Evolutionary conservation across 1,140 invertebrate species (phyloP), one percentile per base, ranked within the genome.

Genomic region (Mylabris phalerata): DNA sequence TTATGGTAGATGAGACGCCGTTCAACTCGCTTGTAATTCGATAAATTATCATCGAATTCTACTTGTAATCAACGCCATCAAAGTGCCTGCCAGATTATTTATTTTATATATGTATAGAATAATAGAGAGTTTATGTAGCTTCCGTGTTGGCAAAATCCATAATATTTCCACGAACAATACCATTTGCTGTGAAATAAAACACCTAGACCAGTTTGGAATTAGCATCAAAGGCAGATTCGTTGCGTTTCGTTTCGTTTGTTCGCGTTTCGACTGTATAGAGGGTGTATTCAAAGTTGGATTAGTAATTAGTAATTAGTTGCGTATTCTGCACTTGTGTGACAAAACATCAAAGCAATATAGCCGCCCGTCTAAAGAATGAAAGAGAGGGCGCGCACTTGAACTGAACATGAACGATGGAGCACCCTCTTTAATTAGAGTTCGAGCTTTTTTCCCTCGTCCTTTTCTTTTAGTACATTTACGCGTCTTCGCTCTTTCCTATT

Each of bases 271-370:
- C 4, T 32, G 7, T 7, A 32, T 32, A 19, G 19, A 19, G 19
- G 2, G 38, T 49, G 46, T 48, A 48, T 47, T 60, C 58, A 60
- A 54, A 48, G 51, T 48, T 55, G 51, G 58, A 60, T 60, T 60
- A 60, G 58, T 60, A 60, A 60, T 60, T 60, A 60, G 45, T 60
- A 60, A 60, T 60, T 60, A 60, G 58, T 32, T 60, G 58, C 58
- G 58, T 60, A 48, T 50, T 60, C 58, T 59, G 57, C 57, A 59
- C 57, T 59, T 59, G 57, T 32, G 32, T 32, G 32, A 32, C 32
- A 32, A 19, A 59, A 50, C 57, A 43, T 59, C 57, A 59, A 59
- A 59, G 57, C 49, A 38, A 38, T 7, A 19, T 19, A 43, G 27
- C 25, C 57, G 43, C 43, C 57, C 19, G 6, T 5, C 42, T 40